Percentiles rank a stretch among this genome's conserved stretches.
Evolutionary conservation across 2,888 invertebrate species (phyloP).

Genomic region (Harmothoe impar): DNA sequence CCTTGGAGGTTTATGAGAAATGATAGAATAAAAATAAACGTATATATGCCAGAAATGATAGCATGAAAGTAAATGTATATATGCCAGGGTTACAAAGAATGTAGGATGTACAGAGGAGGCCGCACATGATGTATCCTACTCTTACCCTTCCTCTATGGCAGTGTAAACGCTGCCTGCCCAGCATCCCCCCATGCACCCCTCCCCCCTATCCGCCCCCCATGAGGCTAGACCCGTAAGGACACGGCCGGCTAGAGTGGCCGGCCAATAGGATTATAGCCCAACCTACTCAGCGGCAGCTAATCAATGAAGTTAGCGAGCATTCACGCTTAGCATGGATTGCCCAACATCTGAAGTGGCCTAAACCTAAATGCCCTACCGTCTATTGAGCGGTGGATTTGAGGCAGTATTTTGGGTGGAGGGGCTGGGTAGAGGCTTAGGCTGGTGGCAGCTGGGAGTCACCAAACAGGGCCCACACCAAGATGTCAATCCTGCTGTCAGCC

Average conservation of each 20-base stretch:
- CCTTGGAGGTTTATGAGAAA: too few relatives aligned
- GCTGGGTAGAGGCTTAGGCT: background rate
- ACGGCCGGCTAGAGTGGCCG: background rate
- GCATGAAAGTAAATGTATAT: too few relatives aligned
- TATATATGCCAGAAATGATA: too few relatives aligned
- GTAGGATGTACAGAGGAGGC: too few relatives aligned
- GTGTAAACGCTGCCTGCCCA: background rate
- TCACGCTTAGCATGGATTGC: slow-evolving; percentile 39
- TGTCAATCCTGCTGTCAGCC: too few relatives aligned
- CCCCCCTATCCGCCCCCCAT: background rate
- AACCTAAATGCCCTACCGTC: background rate
- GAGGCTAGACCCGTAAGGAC: background rate
- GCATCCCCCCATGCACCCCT: background rate
- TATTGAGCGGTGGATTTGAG: background rate
- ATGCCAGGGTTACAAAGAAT: too few relatives aligned
- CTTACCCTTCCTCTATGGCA: too few relatives aligned
- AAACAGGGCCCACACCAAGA: too few relatives aligned
- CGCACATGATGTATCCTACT: too few relatives aligned
- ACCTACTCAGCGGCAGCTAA: background rate
- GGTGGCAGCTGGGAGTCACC: background rate
- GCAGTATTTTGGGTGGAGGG: background rate
- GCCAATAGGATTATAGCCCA: slow-evolving; percentile 3
- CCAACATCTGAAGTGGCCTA: background rate
- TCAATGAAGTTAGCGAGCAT: slow-evolving; percentile 34
- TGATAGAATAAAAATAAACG: too few relatives aligned